phyloP scores from a whole-genome alignment of 2,888 invertebrate species.

The Drosophila nr. fundita region DNA sequence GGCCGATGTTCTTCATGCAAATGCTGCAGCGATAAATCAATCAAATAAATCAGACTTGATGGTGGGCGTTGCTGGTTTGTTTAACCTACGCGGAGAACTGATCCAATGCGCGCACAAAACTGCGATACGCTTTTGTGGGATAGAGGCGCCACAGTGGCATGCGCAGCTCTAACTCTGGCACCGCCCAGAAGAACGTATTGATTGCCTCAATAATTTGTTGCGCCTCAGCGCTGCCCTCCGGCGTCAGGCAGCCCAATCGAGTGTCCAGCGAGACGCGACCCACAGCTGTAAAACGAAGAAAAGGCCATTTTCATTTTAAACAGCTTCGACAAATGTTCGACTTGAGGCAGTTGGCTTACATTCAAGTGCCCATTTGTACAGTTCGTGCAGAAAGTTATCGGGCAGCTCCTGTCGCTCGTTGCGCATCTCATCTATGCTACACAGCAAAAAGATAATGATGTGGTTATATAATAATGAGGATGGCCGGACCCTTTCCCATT shows the following conservation, averaged over 20 bases:
- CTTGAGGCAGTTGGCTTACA: constrained; percentile 87
- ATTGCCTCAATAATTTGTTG: constrained; percentile 92
- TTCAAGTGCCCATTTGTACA: constrained; percentile 97
- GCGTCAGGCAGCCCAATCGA: constrained; percentile 90
- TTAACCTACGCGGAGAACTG: constrained; percentile 88
- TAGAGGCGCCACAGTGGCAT: constrained; percentile 91
- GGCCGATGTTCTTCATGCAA: constrained; percentile 87
- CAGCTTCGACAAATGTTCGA: background rate
- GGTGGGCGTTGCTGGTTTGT: background rate
- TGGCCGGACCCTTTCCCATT: constrained; percentile 17
- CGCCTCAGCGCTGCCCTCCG: constrained; percentile 87
- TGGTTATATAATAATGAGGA: constrained; percentile 43
- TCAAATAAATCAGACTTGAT: constrained; percentile 7
- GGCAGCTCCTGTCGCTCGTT: constrained; percentile 90
- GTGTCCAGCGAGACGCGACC: constrained; percentile 93
- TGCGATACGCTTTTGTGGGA: constrained; percentile 89
- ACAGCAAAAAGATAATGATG: constrained; percentile 7
- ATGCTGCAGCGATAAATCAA: constrained; percentile 83
- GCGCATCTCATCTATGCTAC: constrained; percentile 88
- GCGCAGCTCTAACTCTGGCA: constrained; percentile 90
- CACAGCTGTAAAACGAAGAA: constrained; percentile 87
- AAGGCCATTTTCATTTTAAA: background rate
- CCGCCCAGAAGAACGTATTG: constrained; percentile 91
- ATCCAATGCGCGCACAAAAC: constrained; percentile 90
- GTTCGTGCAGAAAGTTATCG: constrained; percentile 93